A percentile compares a stretch with the other conserved stretches of the same genome.
Evolutionary conservation across 2,113 vertebrate genomes (phyloP).

Genomic region (Carassius carassius): DNA sequence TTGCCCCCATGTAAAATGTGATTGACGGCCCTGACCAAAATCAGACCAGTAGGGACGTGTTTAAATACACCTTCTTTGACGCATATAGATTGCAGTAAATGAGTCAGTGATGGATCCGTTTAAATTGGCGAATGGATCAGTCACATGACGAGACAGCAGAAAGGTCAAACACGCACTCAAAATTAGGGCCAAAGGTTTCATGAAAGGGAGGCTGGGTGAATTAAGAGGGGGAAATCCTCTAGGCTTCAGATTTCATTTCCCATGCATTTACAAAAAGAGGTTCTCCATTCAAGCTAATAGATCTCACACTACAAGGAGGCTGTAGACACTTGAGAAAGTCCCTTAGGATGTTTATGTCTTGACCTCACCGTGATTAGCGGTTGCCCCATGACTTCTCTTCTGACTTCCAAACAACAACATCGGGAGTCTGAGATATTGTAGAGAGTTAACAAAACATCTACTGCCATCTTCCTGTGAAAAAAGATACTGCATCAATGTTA

Average conservation of each 20-base stretch:
- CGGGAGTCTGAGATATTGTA: conserved; percentile 8
- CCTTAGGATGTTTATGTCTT: conserved; percentile 67
- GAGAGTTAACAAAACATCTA: conserved; percentile 42
- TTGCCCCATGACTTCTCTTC: conserved; percentile 63
- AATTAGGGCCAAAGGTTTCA: conserved; percentile 43
- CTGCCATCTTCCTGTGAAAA: conserved; percentile 69
- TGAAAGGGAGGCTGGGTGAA: conserved; percentile 30
- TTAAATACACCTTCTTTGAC: background rate
- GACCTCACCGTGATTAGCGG: conserved; percentile 62
- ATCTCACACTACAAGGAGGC: conserved; percentile 68
- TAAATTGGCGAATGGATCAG: background rate
- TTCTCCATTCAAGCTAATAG: conserved; percentile 68
- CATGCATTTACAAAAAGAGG: conserved; percentile 65
- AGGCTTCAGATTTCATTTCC: conserved; percentile 75
- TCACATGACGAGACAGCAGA: background rate
- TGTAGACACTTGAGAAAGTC: conserved; percentile 66
- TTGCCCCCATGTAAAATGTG: background rate
- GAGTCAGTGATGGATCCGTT: background rate
- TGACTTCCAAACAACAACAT: conserved; percentile 38
- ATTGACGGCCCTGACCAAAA: background rate
- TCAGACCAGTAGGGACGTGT: too few species aligned
- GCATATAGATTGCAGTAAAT: background rate
- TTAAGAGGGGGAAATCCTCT: conserved; percentile 64
- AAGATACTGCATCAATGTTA: background rate
- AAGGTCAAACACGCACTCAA: conserved; percentile 10